Percentiles rank a stretch among this genome's conserved stretches.
These are phyloP conservation scores for Horisme vitalbata DNA, from an alignment of 2,888 invertebrate genomes.

Conservation along the genomic window DNA sequence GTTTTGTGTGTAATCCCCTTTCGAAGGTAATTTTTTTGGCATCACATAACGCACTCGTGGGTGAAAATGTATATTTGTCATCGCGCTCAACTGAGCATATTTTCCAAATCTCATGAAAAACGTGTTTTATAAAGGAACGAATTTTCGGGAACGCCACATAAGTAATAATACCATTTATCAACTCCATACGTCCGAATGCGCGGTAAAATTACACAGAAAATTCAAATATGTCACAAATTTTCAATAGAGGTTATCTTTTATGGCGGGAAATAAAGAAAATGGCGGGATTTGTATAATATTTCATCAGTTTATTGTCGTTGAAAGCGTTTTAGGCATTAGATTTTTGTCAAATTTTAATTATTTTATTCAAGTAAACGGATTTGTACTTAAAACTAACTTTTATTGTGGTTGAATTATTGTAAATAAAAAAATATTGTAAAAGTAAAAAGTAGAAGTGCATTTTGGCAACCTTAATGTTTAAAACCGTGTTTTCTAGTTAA, in stretches of 20 bases:
- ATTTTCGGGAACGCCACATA: constrained; percentile 8
- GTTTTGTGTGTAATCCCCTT: no score
- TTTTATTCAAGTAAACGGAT: not conserved
- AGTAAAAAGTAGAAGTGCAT: no score
- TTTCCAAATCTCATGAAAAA: constrained; percentile 18
- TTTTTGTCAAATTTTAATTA: constrained; percentile 13
- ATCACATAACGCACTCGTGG: no score
- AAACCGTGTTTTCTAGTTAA: no score
- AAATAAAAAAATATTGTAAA: no score
- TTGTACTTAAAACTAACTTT: no score
- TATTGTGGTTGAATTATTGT: no score
- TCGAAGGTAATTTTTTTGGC: no score
- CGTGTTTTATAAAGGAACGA: constrained; percentile 14
- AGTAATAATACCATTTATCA: constrained; percentile 21
- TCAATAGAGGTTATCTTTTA: constrained; percentile 39
- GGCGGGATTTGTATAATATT: constrained; percentile 32
- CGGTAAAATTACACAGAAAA: constrained; percentile 28
- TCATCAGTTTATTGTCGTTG: constrained; percentile 34
- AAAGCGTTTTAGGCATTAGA: constrained; percentile 27
- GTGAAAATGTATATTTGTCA: not conserved
- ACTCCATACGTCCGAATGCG: constrained; percentile 11
- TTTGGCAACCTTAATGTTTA: no score
- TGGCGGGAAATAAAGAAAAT: constrained; percentile 37
- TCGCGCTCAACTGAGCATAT: constrained; percentile 5
- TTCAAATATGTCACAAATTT: constrained; percentile 37